Percentiles rank a stretch among this genome's conserved stretches.
phyloP scores from a whole-genome alignment of 1,140 invertebrate genomes.

The Nasonia giraulti region DNA sequence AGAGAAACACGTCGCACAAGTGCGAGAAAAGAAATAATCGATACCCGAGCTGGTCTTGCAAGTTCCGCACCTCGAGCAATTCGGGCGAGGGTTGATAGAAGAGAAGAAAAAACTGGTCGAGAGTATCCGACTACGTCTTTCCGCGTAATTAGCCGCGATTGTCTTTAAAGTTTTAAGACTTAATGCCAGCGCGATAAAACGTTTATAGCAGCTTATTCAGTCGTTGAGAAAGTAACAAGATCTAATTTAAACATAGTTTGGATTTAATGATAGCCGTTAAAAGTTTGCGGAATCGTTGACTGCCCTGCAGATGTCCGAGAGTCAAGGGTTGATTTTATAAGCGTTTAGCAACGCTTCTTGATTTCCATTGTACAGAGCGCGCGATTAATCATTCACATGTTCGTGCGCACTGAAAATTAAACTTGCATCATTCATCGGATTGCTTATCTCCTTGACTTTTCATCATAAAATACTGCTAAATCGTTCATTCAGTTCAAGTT shows the following conservation, averaged over 20 bases:
- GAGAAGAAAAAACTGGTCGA: background rate
- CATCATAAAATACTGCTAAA: no score
- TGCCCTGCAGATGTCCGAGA: background rate
- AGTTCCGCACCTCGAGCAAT: no score
- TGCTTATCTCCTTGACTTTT: no score
- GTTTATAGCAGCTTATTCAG: constrained; percentile 32
- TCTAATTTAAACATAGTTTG: constrained; percentile 30
- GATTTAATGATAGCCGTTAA: constrained; percentile 18
- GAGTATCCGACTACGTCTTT: constrained; percentile 21
- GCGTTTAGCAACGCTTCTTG: no score
- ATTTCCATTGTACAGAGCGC: no score
- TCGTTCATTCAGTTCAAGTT: no score
- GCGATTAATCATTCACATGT: no score
- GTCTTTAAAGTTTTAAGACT: constrained; percentile 37
- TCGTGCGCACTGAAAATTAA: no score
- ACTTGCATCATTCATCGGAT: no score
- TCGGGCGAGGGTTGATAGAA: background rate
- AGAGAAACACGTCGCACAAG: no score
- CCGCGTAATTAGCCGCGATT: constrained; percentile 45
- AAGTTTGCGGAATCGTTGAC: constrained; percentile 14
- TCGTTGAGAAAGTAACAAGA: constrained; percentile 40
- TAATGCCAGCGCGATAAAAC: constrained; percentile 36
- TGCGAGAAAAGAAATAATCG: no score
- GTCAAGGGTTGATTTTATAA: background rate
- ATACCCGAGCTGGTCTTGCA: no score